Evolutionary conservation across 2,797 vertebrate species (phyloP), one percentile per base, ranked within the genome.

Genomic region (Sebastes nivosus): DNA sequence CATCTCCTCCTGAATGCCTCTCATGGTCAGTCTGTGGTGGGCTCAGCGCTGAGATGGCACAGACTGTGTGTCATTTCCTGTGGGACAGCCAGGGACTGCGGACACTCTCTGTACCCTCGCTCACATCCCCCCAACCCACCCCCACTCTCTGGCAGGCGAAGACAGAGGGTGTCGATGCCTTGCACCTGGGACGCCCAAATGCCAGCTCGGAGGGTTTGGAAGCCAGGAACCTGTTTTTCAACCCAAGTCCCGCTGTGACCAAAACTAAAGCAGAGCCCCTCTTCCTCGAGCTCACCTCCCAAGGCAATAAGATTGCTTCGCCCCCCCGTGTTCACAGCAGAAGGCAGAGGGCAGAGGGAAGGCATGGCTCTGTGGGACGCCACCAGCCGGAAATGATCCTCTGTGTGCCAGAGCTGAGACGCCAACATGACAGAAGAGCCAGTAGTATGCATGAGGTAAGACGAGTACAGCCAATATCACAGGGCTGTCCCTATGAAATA

Each of bases 111-210:
- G 77, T 87, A 63, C 64, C 86, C 65, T 70, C 42, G 50, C 77
- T 82, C 64, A 70, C 77, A 79, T 68, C 77, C 74, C 70, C 78
- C 73, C 78, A 54, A 69, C 54, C 78, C 67, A 60, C 86, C 80
- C 89, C 85, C 85, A 77, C 84, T 88, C 81, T 81, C 90, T 93
- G 93, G 93, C 93, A 91, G 86, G 84, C 82, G 1, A 89, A 93
- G 91, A 88, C 88, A 89, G 88, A 85, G 92, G 87, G 92, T 85
- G 89, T 92, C 79, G 82, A 84, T 88, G 85, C 92, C 87, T 73
- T 86, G 92, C 93, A 94, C 94, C 94, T 94, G 94, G 91, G 92
- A 90, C 4, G 87, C 80, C 83, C 92, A 92, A 94, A 94, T 94
- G 93, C 91, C 94, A 95, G 83, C 88, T 92, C 66, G 3, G 86